These are phyloP conservation scores for mouse (Mus musculus) DNA, from an alignment of 2,113 vertebrate species.

Conservation along the genomic window DNA sequence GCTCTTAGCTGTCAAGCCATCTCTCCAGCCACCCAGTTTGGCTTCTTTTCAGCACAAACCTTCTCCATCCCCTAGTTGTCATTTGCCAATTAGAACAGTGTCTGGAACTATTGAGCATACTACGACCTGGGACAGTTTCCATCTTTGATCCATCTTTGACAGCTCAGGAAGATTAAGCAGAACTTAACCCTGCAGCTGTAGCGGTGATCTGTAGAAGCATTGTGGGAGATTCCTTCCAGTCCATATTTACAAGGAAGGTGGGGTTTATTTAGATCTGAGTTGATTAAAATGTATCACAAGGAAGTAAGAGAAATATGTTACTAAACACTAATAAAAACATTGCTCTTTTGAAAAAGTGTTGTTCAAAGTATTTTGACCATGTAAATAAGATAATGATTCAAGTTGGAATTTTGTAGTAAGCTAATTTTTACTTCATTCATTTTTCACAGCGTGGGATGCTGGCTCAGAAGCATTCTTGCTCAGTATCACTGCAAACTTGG, in stretches of 20 bases:
- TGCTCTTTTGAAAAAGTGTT: constrained; percentile 36
- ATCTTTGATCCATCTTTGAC: constrained; percentile 55
- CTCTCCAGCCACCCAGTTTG: not conserved
- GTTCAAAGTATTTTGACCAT: not conserved
- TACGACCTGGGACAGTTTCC: not conserved
- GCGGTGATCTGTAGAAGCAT: not conserved
- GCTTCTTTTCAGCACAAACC: not conserved
- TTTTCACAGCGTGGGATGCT: constrained; percentile 41
- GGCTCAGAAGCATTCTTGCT: constrained; percentile 56
- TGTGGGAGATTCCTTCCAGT: constrained; percentile 42
- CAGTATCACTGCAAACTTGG: constrained; percentile 14
- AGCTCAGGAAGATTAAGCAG: constrained; percentile 23
- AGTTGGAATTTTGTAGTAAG: constrained; percentile 24
- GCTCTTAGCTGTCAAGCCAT: too few relatives aligned
- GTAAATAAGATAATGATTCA: constrained; percentile 27
- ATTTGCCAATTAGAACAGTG: not conserved
- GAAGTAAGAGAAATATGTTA: constrained; percentile 13
- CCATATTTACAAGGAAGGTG: constrained; percentile 13
- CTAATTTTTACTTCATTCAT: constrained; percentile 47
- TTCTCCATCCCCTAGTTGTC: not conserved
- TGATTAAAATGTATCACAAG: constrained; percentile 53
- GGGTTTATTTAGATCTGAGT: constrained; percentile 39
- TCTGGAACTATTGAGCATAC: not conserved
- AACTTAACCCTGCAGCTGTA: not conserved
- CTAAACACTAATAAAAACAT: constrained; percentile 45